Evolutionary conservation across 2,888 invertebrate species (phyloP).

Genomic region (Argyra leucocephala): DNA sequence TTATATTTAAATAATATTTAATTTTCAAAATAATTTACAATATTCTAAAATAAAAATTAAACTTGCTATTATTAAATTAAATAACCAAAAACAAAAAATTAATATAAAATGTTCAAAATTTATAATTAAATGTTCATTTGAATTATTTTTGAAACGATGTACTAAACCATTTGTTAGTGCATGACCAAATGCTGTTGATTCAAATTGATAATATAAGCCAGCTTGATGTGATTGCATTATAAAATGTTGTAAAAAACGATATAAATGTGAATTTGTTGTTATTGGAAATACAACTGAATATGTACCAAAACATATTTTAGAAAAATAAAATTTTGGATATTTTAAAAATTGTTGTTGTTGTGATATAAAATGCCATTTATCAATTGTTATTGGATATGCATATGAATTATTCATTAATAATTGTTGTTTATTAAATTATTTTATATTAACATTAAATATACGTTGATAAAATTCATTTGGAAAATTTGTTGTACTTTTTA

Average conservation of each 20-base stretch:
- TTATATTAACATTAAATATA: background rate
- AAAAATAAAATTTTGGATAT: constrained; percentile 31
- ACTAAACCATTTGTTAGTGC: constrained; percentile 29
- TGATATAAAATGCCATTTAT: constrained; percentile 32
- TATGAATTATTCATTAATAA: constrained; percentile 30
- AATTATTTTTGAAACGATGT: background rate
- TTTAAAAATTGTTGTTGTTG: constrained; percentile 29
- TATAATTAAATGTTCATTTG: background rate
- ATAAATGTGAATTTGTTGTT: constrained; percentile 22
- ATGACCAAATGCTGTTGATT: constrained; percentile 27
- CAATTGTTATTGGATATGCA: constrained; percentile 33
- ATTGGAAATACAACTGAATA: constrained; percentile 22
- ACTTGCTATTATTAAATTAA: background rate
- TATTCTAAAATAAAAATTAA: background rate
- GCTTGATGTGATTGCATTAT: constrained; percentile 32
- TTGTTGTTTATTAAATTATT: constrained; percentile 17
- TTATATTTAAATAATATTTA: too few species aligned
- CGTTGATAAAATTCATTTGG: background rate
- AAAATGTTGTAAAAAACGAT: constrained; percentile 27
- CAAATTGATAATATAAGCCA: constrained; percentile 30
- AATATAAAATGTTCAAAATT: constrained; percentile 4
- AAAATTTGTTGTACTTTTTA: constrained; percentile 9
- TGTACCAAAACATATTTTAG: constrained; percentile 34
- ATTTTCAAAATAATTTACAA: too few species aligned
- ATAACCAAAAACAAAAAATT: background rate